These are phyloP conservation scores for Myopa tessellatipennis DNA, from an alignment of 2,888 invertebrate genomes.

Conservation along the genomic window DNA sequence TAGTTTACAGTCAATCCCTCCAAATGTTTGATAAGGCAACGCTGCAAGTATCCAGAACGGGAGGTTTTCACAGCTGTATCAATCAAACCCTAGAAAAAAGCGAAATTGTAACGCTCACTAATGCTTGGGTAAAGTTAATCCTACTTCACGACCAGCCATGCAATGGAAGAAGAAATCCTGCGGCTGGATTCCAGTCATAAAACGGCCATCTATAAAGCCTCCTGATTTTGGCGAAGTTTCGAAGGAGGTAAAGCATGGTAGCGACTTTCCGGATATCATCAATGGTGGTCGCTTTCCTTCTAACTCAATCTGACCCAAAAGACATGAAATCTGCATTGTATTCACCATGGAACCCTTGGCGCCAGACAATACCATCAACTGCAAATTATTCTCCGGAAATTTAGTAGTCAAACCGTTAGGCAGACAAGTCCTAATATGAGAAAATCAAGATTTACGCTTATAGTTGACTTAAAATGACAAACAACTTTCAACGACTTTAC, in stretches of 20 bases:
- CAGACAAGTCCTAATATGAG: constrained; percentile 75
- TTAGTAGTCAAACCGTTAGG: constrained; percentile 85
- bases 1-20: constrained; percentile 95
- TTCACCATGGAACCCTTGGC: constrained; percentile 99
- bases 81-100: constrained; percentile 81
- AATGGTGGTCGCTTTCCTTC: constrained; percentile 97
- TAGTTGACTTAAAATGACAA: neutral
- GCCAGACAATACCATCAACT: constrained; percentile 97
- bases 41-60: constrained; percentile 96
- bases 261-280: constrained; percentile 85
- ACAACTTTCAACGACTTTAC: constrained; percentile 61
- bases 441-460: neutral
- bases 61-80: constrained; percentile 99
- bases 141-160: constrained; percentile 98
- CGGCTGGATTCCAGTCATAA: constrained; percentile 97
- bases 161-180: constrained; percentile 99
- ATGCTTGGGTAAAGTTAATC: neutral
- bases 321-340: constrained; percentile 97
- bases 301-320: constrained; percentile 97
- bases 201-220: constrained; percentile 95
- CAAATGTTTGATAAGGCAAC: constrained; percentile 96
- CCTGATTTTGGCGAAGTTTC: constrained; percentile 92
- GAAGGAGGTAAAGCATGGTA: constrained; percentile 92
- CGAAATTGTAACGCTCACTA: neutral
- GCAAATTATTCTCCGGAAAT: constrained; percentile 96